Percentiles rank a stretch among this genome's conserved stretches.
These are phyloP conservation scores for Myotis planiceps DNA, from an alignment of 2,797 vertebrate genomes.

Conservation along the genomic window DNA sequence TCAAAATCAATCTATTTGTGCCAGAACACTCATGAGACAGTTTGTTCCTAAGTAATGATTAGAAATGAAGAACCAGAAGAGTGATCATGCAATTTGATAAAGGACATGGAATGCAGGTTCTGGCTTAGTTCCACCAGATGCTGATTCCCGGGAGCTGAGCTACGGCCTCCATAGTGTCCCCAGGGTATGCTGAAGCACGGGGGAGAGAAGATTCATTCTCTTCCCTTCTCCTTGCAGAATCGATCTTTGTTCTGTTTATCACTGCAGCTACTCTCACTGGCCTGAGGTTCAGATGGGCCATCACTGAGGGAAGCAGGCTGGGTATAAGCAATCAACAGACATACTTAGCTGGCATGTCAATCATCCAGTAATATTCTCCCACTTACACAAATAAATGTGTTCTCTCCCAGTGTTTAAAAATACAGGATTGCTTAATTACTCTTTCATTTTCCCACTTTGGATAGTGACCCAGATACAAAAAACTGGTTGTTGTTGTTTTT, in stretches of 20 bases:
- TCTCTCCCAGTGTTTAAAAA: background rate
- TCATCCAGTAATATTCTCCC: background rate
- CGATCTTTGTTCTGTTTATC: background rate
- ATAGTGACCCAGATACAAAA: background rate
- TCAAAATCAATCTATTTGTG: conserved; percentile 3
- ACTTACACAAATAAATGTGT: background rate
- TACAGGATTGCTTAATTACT: background rate
- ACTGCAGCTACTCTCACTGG: background rate
- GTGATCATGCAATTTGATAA: background rate
- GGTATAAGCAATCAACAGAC: background rate
- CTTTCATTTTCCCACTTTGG: background rate
- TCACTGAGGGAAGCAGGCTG: background rate
- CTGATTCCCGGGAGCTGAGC: background rate
- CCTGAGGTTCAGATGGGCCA: background rate
- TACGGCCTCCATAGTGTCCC: fast-evolving
- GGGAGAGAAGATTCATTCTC: background rate
- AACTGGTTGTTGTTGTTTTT: background rate
- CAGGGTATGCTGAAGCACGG: background rate
- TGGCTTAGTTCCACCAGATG: background rate
- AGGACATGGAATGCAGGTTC: background rate
- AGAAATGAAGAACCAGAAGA: background rate
- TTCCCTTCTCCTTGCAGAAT: background rate
- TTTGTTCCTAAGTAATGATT: background rate
- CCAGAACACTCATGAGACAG: background rate
- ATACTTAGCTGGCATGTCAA: background rate